phyloP scores from a whole-genome alignment of 2,888 invertebrate genomes.

The Tetragnatha montana region DNA sequence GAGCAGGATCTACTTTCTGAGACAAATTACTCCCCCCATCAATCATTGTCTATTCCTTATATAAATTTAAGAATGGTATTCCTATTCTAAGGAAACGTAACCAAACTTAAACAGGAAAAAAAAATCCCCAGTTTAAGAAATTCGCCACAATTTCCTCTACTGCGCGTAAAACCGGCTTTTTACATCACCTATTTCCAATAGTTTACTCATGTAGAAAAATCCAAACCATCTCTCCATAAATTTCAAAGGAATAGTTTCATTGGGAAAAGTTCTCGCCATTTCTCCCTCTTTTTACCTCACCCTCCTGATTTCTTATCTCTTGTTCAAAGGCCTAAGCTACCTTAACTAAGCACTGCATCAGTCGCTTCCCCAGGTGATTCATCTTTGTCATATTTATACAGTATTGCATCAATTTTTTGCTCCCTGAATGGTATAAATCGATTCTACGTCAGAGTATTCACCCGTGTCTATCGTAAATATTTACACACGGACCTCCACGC shows the following conservation, averaged over 20 bases:
- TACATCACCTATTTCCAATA: not conserved
- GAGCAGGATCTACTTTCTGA: too few relatives aligned
- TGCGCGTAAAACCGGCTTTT: too few relatives aligned
- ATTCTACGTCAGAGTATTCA: not conserved
- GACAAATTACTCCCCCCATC: too few relatives aligned
- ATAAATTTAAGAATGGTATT: too few relatives aligned
- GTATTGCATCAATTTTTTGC: not conserved
- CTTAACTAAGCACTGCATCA: not conserved
- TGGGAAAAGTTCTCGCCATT: not conserved
- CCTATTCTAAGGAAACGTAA: too few relatives aligned
- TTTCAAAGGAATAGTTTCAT: not conserved
- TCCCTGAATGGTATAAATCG: not conserved
- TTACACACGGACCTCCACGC: not conserved
- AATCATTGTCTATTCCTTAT: too few relatives aligned
- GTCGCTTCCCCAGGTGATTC: not conserved
- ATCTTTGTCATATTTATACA: constrained; percentile 14
- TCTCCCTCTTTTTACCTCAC: not conserved
- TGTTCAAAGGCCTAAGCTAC: not conserved
- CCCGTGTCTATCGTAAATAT: constrained; percentile 6
- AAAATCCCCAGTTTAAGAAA: too few relatives aligned
- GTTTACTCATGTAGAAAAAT: not conserved
- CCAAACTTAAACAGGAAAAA: too few relatives aligned
- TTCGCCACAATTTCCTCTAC: too few relatives aligned
- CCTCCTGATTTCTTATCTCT: not conserved
- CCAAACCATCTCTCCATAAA: not conserved